A percentile compares a stretch with the other conserved stretches of the same genome.
phyloP scores from a whole-genome alignment of 2,888 invertebrate genomes.

The Archips crataeganus region DNA sequence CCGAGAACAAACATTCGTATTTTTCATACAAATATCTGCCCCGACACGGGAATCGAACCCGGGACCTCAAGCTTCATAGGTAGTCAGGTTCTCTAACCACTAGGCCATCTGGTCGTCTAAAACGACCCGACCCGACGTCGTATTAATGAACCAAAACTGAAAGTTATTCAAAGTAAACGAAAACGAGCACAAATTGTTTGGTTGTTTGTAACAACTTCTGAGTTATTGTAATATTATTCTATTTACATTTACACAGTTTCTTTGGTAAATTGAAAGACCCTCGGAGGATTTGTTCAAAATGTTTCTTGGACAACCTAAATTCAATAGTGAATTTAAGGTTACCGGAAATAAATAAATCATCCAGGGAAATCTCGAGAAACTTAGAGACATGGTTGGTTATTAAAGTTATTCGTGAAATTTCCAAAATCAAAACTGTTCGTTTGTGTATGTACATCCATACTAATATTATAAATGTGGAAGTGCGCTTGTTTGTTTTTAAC shows the following conservation, averaged over 20 bases:
- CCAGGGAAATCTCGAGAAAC: constrained; percentile 17
- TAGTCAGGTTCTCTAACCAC: too few relatives aligned
- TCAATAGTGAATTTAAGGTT: constrained; percentile 8
- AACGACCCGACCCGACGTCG: too few relatives aligned
- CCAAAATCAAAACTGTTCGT: neutral
- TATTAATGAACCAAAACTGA: neutral
- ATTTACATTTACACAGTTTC: constrained; percentile 26
- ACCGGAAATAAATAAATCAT: constrained; percentile 12
- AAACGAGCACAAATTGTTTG: constrained; percentile 30
- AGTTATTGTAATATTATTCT: constrained; percentile 34
- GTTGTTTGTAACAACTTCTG: constrained; percentile 23
- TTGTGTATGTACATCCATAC: too few relatives aligned
- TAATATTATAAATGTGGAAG: too few relatives aligned
- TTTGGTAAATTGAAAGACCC: constrained; percentile 9
- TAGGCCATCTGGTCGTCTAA: too few relatives aligned
- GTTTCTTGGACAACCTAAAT: constrained; percentile 3
- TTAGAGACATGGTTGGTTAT: neutral
- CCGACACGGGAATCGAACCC: too few relatives aligned
- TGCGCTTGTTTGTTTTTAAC: too few relatives aligned
- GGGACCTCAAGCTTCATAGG: too few relatives aligned
- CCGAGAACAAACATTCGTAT: too few relatives aligned
- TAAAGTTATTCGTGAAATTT: neutral
- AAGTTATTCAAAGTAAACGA: constrained; percentile 4
- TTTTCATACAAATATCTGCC: too few relatives aligned
- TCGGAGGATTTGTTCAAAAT: constrained; percentile 6